phyloP scores from a whole-genome alignment of 2,113 vertebrate species.

The Gallinago media region DNA sequence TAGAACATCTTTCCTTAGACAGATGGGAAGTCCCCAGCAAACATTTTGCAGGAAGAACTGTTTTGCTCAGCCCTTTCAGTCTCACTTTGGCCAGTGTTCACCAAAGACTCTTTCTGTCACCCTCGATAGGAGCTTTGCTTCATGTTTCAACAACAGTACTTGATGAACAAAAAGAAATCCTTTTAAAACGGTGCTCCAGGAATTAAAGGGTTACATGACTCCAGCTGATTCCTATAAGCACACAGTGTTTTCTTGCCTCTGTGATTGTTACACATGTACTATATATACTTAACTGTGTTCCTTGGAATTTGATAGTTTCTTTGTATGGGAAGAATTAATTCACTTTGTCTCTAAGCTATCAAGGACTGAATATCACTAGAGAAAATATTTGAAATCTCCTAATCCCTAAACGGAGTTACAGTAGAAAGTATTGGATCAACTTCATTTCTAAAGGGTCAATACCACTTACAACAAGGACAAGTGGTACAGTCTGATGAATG shows the following conservation, averaged over 20 bases:
- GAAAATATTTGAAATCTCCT: slow-evolving; percentile 62
- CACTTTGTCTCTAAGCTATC: slow-evolving; percentile 60
- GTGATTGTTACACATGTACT: not conserved
- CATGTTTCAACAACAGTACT: not conserved
- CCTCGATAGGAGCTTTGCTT: rapidly evolving
- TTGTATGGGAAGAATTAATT: slow-evolving; percentile 70
- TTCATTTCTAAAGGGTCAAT: slow-evolving; percentile 65
- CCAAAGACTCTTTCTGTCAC: not conserved
- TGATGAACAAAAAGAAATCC: not conserved
- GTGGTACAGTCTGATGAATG: slow-evolving; percentile 45
- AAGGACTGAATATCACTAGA: slow-evolving; percentile 56
- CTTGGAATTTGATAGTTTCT: slow-evolving; percentile 64
- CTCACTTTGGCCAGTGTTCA: not conserved
- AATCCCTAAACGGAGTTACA: slow-evolving; percentile 50
- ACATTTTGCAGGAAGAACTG: not conserved
- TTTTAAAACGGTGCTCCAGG: not conserved
- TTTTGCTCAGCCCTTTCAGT: not conserved
- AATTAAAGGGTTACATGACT: slow-evolving; percentile 22
- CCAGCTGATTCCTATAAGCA: slow-evolving; percentile 27
- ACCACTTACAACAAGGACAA: slow-evolving; percentile 44
- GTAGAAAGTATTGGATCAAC: slow-evolving; percentile 52
- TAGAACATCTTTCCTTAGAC: not conserved
- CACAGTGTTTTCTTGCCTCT: not conserved
- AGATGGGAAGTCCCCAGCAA: not conserved
- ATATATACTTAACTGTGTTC: slow-evolving; percentile 23